Evolutionary conservation across 1,140 invertebrate species (phyloP), one percentile per base, ranked within the genome.

Genomic region (Panulirus ornatus): DNA sequence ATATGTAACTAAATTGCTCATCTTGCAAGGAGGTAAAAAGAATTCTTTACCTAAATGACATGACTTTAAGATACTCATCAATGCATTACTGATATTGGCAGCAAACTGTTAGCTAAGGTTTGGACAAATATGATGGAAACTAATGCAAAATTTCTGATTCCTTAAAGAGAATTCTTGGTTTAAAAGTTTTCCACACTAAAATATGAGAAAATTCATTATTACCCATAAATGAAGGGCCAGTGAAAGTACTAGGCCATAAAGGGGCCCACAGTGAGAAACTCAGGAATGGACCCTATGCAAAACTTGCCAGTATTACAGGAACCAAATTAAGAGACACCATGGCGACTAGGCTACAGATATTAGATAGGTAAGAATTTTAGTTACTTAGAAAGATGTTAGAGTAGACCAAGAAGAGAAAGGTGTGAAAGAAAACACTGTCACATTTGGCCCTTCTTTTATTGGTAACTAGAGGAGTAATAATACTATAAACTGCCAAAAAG

Each of bases 361-460:
- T 19, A 19, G 14, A 58, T 0, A 22, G 14, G n/a, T 58, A 5
- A 58, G 54, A 58, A 19, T 22, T 58, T 5, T 19, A 22, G 54
- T 73, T 75, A 16, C 34, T 47, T 47, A 51, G 44, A 40, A 86
- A 86, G 44, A 30, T 51, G 44, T 40, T 30, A 76, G 54, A 51
- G 27, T 30, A 83, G 66, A 36, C 84, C 47, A 76, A 83, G 84
- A 63, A 63, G 47, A 89, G 36, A 73, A 51, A 86, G 87, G 87
- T 82, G 87, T 83, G 79, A 89, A 89, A 89, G 87, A 89, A 89
- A 89, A 89, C 87, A 89, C 87, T 71, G 70, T 82, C 47, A 51
- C 79, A 40, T 73, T 89, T 71, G 78, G 87, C 87, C 87, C 87
- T 89, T 89, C 87, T 73, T 89, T 89, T 89, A 89, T 89, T 89